phyloP scores from a whole-genome alignment of 2,797 vertebrate species.

The Oreonectes daqikongensis region DNA sequence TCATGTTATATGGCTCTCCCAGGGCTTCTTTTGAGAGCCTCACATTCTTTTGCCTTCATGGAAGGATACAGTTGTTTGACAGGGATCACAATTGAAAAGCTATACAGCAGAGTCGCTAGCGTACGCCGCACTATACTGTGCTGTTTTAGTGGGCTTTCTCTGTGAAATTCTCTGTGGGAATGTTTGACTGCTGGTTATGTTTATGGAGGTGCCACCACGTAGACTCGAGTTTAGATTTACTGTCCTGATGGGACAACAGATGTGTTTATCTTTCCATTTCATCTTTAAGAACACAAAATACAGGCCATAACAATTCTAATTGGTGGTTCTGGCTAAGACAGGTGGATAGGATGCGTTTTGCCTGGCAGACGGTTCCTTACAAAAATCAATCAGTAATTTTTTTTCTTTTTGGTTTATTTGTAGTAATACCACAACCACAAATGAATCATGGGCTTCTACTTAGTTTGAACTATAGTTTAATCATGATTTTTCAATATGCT shows the following conservation, averaged over 20 bases:
- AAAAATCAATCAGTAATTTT: not conserved
- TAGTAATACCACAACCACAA: too few species aligned
- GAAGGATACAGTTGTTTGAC: slow-evolving; percentile 47
- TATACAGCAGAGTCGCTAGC: slow-evolving; percentile 23
- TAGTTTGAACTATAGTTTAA: too few species aligned
- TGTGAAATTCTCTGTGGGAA: slow-evolving; percentile 19
- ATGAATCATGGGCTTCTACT: too few species aligned
- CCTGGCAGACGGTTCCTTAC: not conserved
- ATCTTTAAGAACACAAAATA: slow-evolving; percentile 5
- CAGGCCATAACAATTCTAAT: not conserved
- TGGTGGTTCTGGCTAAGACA: not conserved
- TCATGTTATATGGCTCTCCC: slow-evolving; percentile 33
- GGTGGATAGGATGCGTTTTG: not conserved
- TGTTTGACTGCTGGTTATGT: slow-evolving; percentile 32
- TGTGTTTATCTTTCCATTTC: slow-evolving; percentile 31
- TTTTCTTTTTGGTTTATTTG: too few species aligned
- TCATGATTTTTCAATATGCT: too few species aligned
- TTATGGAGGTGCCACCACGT: slow-evolving; percentile 27
- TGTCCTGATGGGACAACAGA: slow-evolving; percentile 6
- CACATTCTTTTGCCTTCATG: slow-evolving; percentile 19
- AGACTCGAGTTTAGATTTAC: slow-evolving; percentile 27
- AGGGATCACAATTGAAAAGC: slow-evolving; percentile 43
- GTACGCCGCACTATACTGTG: not conserved
- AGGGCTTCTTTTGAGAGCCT: slow-evolving; percentile 16
- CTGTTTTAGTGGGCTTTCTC: slow-evolving; percentile 14